These are phyloP conservation scores for Melieria picta DNA, from an alignment of 2,888 invertebrate species.

Conservation along the genomic window DNA sequence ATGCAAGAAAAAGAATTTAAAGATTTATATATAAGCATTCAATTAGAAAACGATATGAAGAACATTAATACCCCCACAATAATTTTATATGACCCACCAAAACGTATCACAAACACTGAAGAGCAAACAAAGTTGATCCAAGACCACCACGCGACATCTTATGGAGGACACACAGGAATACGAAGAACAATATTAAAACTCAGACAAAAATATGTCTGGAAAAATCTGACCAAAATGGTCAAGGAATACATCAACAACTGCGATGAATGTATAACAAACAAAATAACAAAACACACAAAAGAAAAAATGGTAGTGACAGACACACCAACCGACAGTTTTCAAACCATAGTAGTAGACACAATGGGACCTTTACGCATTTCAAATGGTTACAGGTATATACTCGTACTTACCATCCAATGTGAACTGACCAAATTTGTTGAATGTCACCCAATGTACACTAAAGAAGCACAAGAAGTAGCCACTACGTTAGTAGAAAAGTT, in stretches of 20 bases:
- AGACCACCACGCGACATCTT: not conserved
- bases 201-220: constrained; percentile 11
- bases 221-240: constrained; percentile 8
- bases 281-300: not conserved
- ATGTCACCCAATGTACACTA: too few species aligned
- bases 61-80: constrained; percentile 6
- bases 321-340: not conserved
- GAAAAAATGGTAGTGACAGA: not conserved
- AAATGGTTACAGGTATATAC: not conserved
- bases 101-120: not conserved
- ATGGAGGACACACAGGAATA: constrained; percentile 2
- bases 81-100: constrained; percentile 12
- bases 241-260: constrained; percentile 11
- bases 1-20: not conserved
- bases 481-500: too few species aligned
- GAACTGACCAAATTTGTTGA: too few species aligned
- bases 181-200: constrained; percentile 14
- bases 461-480: too few species aligned
- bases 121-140: not conserved
- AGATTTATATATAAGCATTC: constrained; percentile 8
- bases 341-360: not conserved
- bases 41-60: not conserved
- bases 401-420: too few species aligned
- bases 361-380: not conserved
- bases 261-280: not conserved